A percentile compares a stretch with the other conserved stretches of the same genome.
Conservation (phyloP, 1,140 invertebrate species). For the Lepidurus arcticus region DNA sequence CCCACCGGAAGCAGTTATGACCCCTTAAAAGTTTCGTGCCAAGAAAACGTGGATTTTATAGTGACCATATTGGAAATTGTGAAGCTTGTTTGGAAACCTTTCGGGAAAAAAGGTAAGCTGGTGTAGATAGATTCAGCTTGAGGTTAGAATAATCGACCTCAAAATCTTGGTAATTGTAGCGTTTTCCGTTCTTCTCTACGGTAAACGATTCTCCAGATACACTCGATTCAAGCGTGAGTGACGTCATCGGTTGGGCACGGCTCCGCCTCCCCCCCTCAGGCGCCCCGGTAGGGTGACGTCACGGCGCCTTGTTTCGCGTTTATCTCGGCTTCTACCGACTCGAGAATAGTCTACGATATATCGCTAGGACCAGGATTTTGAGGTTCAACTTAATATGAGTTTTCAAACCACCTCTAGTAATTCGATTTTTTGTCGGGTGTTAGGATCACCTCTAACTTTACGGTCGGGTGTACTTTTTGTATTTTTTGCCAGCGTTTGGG, state of each 20-base stretch:
- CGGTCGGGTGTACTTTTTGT: not conserved
- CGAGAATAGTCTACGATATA: not conserved
- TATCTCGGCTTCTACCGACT: not conserved
- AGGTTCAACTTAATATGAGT: not conserved
- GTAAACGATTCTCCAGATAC: not conserved
- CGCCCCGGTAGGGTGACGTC: not conserved
- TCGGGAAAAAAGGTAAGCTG: no score
- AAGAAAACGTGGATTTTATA: no score
- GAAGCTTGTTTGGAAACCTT: no score
- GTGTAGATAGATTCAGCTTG: not conserved
- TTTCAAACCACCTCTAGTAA: not conserved
- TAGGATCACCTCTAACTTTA: no score
- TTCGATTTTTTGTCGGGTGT: no score
- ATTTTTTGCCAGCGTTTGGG: not conserved
- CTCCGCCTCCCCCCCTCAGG: not conserved
- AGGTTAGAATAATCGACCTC: not conserved
- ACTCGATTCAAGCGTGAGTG: not conserved
- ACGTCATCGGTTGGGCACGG: not conserved
- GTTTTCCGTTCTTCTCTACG: not conserved
- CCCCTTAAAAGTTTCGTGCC: no score
- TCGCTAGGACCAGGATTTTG: not conserved
- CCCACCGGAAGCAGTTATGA: no score
- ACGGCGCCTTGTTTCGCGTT: not conserved
- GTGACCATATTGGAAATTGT: no score
- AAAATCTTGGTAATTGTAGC: slow-evolving; percentile 16